phyloP scores from a whole-genome alignment of 1,140 invertebrate genomes.

The honey bee (Apis mellifera) region DNA sequence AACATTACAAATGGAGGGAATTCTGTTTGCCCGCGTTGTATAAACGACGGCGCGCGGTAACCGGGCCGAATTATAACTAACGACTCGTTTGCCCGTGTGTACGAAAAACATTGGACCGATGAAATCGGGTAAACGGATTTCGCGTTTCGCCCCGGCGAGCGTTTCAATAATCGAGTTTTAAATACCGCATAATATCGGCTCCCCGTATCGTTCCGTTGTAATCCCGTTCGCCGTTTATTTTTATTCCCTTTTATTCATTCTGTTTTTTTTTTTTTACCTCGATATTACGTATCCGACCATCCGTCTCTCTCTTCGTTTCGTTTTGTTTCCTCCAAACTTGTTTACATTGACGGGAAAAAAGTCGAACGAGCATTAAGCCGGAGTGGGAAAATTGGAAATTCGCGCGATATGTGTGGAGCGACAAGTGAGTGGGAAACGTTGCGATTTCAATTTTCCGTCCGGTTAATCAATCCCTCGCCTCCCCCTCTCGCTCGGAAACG shows the following conservation, averaged over 20 bases:
- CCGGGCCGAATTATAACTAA: constrained; percentile 37
- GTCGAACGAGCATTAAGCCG: background rate
- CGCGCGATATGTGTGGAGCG: too few relatives aligned
- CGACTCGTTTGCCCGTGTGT: constrained; percentile 17
- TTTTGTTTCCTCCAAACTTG: background rate
- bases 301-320: background rate
- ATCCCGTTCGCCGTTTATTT: constrained; percentile 7
- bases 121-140: constrained; percentile 29
- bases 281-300: background rate
- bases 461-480: background rate
- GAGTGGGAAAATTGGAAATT: background rate
- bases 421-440: background rate
- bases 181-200: constrained; percentile 44
- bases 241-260: background rate
- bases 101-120: constrained; percentile 19
- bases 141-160: background rate
- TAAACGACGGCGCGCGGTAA: background rate
- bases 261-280: background rate
- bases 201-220: constrained; percentile 21
- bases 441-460: constrained; percentile 27
- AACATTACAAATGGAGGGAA: constrained; percentile 18
- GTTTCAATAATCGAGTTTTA: constrained; percentile 52
- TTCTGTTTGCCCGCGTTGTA: constrained; percentile 35
- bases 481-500: background rate
- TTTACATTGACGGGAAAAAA: background rate